phyloP scores from a whole-genome alignment of 2,113 vertebrate genomes.

The Romanogobio albipinnatus region DNA sequence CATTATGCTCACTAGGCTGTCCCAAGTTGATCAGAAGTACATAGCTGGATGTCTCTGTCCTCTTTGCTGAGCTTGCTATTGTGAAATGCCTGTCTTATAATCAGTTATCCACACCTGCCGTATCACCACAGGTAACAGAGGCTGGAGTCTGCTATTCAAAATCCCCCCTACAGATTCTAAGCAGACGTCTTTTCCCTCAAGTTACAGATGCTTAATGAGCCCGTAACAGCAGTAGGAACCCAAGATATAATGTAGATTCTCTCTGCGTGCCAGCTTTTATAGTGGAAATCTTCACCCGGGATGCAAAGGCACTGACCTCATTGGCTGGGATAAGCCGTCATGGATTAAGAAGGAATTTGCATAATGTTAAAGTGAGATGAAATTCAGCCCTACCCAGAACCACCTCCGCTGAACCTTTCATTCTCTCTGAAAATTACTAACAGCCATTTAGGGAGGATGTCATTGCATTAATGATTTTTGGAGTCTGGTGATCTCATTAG shows the following conservation, averaged over 20 bases:
- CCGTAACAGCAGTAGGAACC: conserved; percentile 18
- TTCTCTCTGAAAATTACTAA: conserved; percentile 31
- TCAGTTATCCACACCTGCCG: conserved; percentile 55
- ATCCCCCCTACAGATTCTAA: conserved; percentile 27
- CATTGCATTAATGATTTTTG: conserved; percentile 58
- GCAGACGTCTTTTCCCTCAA: not conserved
- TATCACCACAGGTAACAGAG: conserved; percentile 45
- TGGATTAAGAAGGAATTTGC: conserved; percentile 61
- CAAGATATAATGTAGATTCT: conserved; percentile 38
- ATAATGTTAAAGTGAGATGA: conserved; percentile 57
- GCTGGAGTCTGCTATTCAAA: conserved; percentile 43
- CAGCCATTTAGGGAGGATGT: conserved; percentile 43
- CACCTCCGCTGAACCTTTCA: conserved; percentile 49
- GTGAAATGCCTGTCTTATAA: conserved; percentile 42
- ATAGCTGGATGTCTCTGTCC: conserved; percentile 32
- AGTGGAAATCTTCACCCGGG: conserved; percentile 48
- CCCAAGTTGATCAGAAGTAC: conserved; percentile 32
- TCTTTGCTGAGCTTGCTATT: conserved; percentile 25
- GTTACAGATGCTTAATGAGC: conserved; percentile 49
- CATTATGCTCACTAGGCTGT: conserved; percentile 29
- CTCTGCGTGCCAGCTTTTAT: conserved; percentile 44
- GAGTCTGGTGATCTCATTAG: conserved; percentile 59
- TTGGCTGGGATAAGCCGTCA: conserved; percentile 56
- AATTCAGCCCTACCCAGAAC: conserved; percentile 46
- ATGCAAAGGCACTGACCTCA: conserved; percentile 57